phyloP scores from a whole-genome alignment of 2,113 vertebrate genomes.

The Micronisus gabar region DNA sequence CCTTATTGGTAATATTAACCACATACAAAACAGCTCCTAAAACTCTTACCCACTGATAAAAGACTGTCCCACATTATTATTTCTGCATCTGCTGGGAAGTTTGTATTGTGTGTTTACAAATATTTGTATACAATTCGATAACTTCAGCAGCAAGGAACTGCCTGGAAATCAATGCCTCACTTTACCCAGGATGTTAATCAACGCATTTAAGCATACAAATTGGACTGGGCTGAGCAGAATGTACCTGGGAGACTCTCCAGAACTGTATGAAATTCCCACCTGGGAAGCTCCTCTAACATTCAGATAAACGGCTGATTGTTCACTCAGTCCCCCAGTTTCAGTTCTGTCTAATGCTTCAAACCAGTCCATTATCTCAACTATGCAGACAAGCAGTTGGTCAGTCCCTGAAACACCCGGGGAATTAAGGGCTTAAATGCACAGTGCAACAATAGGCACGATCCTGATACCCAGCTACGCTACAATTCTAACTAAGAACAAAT shows the following conservation, averaged over 20 bases:
- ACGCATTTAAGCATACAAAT: neutral
- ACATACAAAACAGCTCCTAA: neutral
- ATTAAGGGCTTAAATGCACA: neutral
- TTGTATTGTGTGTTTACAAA: neutral
- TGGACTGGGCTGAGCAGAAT: neutral
- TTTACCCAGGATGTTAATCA: neutral
- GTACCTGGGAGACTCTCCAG: neutral
- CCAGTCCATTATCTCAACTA: neutral
- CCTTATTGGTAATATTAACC: neutral
- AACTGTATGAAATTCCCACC: neutral
- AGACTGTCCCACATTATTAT: rapidly evolving
- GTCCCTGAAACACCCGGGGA: neutral
- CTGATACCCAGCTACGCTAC: neutral
- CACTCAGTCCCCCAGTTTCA: neutral
- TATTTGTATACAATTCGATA: neutral
- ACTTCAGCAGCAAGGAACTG: neutral
- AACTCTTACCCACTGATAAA: neutral
- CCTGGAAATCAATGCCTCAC: neutral
- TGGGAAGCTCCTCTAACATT: neutral
- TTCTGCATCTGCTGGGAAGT: neutral
- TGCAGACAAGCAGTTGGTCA: neutral
- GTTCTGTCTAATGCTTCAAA: neutral
- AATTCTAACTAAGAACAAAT: neutral
- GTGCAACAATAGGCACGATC: neutral
- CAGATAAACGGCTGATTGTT: neutral